Percentiles rank a stretch among this genome's conserved stretches.
phyloP scores from a whole-genome alignment of 2,113 vertebrate species.

The Phaethornis superciliosus region DNA sequence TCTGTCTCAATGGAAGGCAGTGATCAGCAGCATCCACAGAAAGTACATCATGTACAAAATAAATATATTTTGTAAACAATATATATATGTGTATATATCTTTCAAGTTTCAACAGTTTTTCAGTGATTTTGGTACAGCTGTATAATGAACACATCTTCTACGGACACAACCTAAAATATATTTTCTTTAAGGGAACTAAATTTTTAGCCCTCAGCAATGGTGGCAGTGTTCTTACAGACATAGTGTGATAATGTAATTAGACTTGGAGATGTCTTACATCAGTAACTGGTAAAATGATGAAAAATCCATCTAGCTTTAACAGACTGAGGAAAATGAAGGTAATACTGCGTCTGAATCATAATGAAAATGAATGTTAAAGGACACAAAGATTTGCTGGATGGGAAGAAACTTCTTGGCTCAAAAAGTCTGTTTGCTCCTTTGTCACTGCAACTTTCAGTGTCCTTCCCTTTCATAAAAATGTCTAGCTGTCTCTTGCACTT shows the following conservation, averaged over 20 bases:
- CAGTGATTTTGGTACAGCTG: not conserved
- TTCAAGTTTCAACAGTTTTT: not conserved
- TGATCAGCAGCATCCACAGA: not conserved
- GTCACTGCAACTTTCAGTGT: not conserved
- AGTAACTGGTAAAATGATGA: not conserved
- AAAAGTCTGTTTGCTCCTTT: not conserved
- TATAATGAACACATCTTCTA: not conserved
- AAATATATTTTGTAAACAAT: no score
- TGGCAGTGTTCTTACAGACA: not conserved
- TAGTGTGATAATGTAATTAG: not conserved
- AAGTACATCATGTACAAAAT: not conserved
- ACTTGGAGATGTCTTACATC: not conserved
- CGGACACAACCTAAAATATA: not conserved
- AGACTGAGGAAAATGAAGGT: not conserved
- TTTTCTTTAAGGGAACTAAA: not conserved
- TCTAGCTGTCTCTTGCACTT: not conserved
- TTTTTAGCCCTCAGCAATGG: not conserved
- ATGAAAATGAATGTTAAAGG: not conserved
- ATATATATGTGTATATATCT: not conserved
- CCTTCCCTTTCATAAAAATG: not conserved
- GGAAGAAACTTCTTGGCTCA: not conserved
- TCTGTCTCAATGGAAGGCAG: not conserved
- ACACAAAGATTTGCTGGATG: not conserved
- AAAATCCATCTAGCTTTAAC: not conserved
- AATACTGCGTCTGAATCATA: not conserved